phyloP scores from a whole-genome alignment of 2,797 vertebrate species.

The Phataginus tricuspis region DNA sequence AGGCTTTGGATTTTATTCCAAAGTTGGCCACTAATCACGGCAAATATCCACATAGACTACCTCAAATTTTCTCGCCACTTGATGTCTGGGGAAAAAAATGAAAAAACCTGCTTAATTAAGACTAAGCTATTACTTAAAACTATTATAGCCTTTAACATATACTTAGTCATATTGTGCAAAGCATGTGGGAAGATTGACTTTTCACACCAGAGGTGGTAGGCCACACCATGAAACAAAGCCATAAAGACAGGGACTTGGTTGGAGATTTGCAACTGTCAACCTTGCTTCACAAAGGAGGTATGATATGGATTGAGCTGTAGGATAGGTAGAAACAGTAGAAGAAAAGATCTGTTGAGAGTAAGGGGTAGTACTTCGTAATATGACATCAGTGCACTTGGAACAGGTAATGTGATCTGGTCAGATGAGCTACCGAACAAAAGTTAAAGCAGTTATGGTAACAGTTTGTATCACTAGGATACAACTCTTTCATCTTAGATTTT shows the following conservation, averaged over 20 bases:
- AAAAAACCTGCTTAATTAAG: not conserved
- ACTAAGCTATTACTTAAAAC: not conserved
- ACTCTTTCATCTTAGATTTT: not conserved
- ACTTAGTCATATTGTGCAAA: not conserved
- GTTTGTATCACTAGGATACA: not conserved
- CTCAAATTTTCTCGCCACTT: not conserved
- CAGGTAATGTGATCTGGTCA: not conserved
- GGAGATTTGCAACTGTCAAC: not conserved
- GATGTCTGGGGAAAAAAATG: not conserved
- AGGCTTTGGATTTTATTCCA: not conserved
- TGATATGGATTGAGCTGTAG: not conserved
- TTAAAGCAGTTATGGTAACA: not conserved
- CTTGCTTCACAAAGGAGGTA: not conserved
- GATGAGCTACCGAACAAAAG: not conserved
- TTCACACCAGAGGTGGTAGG: not conserved
- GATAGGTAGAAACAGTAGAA: not conserved
- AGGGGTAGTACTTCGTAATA: not conserved
- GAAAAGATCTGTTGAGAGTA: not conserved
- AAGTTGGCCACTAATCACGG: not conserved
- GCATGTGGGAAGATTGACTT: fast-evolving
- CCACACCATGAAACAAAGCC: not conserved
- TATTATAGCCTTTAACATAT: not conserved
- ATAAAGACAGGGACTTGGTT: not conserved
- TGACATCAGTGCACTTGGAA: not conserved
- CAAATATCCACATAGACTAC: not conserved